Evolutionary conservation across 2,113 vertebrate genomes (phyloP), one percentile per base, ranked within the genome.

Genomic region (Salvator merianae): DNA sequence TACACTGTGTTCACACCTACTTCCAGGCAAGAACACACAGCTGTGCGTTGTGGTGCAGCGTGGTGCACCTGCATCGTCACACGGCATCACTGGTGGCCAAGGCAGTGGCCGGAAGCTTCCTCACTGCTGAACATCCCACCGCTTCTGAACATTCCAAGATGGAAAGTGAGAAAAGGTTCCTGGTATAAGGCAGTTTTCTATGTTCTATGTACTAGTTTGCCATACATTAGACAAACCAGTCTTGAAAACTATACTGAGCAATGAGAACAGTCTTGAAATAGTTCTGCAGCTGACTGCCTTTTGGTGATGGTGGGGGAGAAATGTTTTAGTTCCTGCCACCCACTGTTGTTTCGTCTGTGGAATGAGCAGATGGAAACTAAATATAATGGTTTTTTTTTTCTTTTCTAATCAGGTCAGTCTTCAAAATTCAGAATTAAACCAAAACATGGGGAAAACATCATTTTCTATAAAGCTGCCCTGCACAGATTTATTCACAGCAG

Each of bases 351-450:
- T 80, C 68, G 9, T n/a, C 47, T 81, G 20, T 36, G 63, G 84
- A 87, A 90, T 90, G 77, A 89, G 83, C 82, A 79, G 34, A 50
- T 90, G 79, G 80, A 83, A 88, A 38, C 65, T 87, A 88, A 87
- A 83, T 90, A 59, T 89, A 70, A 87, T 71, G 59, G 88, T 89
- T 92, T 88, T 76, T 88, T 90, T 88, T 76, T 88, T 90, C 79
- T 86, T 77, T 75, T 84, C 74, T 91, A 71, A 89, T 81, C 16
- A 22, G 73, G 43, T 28, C 13, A 79, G 83, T 12, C 83, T 86
- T 8, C 79, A 83, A 84, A 90, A 89, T 89, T 75, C 71, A 86
- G 69, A 90, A 83, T 81, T 83, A 79, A 62, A 84, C 84, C 75
- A 12, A 2, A 50, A 82, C 82, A 77, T 18, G 47, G 59, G 34